These are phyloP conservation scores for Ochlodes sylvanus DNA, from an alignment of 2,888 invertebrate species.

Conservation along the genomic window DNA sequence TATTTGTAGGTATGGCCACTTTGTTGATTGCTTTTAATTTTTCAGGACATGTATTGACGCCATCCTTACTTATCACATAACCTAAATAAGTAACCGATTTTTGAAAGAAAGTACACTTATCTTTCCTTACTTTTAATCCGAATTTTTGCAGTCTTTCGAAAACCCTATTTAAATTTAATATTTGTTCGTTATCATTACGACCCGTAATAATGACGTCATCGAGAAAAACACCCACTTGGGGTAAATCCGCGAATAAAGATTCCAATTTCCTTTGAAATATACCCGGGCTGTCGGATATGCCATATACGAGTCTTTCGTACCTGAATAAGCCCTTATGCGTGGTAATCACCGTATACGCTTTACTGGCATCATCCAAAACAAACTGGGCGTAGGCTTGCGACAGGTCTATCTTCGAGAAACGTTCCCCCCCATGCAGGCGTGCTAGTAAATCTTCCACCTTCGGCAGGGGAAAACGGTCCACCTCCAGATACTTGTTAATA, in stretches of 20 bases:
- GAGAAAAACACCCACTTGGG: constrained; percentile 39
- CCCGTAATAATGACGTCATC: too few species aligned
- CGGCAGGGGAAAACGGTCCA: constrained; percentile 40
- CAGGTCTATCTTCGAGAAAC: constrained; percentile 29
- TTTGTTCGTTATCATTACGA: constrained; percentile 33
- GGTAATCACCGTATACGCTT: constrained; percentile 38
- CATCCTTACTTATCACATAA: constrained; percentile 34
- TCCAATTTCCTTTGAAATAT: constrained; percentile 45
- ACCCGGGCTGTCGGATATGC: constrained; percentile 42
- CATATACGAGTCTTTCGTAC: constrained; percentile 43
- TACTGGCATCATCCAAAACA: constrained; percentile 36
- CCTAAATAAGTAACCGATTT: too few species aligned
- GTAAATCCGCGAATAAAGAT: constrained; percentile 35
- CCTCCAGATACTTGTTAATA: constrained; percentile 34
- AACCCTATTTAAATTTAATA: constrained; percentile 39
- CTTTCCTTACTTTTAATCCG: constrained; percentile 38
- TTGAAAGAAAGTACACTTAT: constrained; percentile 43
- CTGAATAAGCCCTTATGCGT: too few species aligned
- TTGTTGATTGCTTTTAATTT: constrained; percentile 41
- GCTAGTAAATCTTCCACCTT: constrained; percentile 38
- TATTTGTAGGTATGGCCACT: constrained; percentile 27
- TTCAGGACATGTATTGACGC: constrained; percentile 43
- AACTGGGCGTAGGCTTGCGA: constrained; percentile 39
- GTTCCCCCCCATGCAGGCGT: constrained; percentile 28
- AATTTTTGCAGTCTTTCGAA: constrained; percentile 37